Evolutionary conservation across 2,797 vertebrate genomes (phyloP).

Genomic region (Falco concolor): DNA sequence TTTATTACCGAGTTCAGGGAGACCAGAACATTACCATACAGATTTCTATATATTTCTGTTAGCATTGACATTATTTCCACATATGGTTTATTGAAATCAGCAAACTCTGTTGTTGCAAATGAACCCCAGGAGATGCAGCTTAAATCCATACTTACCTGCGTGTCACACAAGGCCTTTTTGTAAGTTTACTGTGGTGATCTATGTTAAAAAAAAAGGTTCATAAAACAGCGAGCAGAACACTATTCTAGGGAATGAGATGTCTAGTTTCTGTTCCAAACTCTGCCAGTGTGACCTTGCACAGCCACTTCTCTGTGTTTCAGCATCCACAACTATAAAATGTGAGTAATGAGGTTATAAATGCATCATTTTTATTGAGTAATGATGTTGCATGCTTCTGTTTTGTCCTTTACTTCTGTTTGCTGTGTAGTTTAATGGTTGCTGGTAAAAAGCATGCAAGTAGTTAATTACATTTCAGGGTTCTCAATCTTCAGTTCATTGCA

Average conservation of each 20-base stretch:
- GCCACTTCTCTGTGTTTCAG: not conserved
- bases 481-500: not conserved
- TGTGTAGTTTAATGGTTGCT: not conserved
- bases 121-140: not conserved
- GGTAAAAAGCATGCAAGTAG: not conserved
- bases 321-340: constrained; percentile 25
- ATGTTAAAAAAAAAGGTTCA: not conserved
- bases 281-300: constrained; percentile 17
- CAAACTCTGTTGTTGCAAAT: not conserved
- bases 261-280: not conserved
- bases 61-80: not conserved
- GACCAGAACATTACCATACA: not conserved
- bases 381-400: not conserved
- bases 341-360: constrained; percentile 39
- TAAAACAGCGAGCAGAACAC: not conserved
- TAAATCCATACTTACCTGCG: not conserved
- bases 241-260: not conserved
- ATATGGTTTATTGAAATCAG: not conserved
- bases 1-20: not conserved
- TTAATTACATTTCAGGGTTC: constrained; percentile 5
- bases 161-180: not conserved
- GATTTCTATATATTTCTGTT: not conserved
- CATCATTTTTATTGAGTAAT: constrained; percentile 41
- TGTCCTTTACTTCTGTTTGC: constrained; percentile 25
- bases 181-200: not conserved